A percentile compares a stretch with the other conserved stretches of the same genome.
phyloP scores from a whole-genome alignment of 2,113 vertebrate genomes.

The Rynchops niger region DNA sequence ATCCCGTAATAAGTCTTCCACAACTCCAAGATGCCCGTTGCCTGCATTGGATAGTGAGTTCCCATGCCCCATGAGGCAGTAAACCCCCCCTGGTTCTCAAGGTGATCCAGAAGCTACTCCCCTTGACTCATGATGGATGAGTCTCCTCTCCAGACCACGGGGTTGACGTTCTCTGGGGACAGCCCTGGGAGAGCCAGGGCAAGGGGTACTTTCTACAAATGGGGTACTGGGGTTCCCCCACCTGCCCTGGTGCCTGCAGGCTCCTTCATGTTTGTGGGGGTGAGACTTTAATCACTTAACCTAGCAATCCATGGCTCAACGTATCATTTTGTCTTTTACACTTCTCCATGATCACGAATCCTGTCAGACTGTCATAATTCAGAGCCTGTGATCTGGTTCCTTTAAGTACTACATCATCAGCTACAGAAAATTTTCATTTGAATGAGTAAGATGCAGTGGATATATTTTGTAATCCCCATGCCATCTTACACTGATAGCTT shows the following conservation, averaged over 20 bases:
- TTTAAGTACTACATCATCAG: neutral
- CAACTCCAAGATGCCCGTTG: neutral
- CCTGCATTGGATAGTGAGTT: neutral
- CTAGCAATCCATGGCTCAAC: neutral
- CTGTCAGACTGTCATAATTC: neutral
- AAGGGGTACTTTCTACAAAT: neutral
- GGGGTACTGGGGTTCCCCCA: neutral
- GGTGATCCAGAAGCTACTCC: neutral
- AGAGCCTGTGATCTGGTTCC: neutral
- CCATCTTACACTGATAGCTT: neutral
- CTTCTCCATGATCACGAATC: neutral
- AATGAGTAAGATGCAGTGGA: slow-evolving; percentile 9
- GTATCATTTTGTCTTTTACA: neutral
- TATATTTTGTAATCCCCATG: slow-evolving; percentile 23
- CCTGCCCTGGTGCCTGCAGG: neutral
- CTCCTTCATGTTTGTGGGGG: neutral
- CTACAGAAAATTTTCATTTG: slow-evolving; percentile 12
- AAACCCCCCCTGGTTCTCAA: neutral
- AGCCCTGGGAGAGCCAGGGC: neutral
- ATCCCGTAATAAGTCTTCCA: neutral
- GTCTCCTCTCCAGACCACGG: neutral
- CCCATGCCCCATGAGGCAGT: neutral
- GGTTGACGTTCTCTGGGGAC: neutral
- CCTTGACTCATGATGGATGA: neutral
- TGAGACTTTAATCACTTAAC: neutral